These are phyloP conservation scores for Nothocercus julius DNA, from an alignment of 2,113 vertebrate genomes.

Conservation along the genomic window DNA sequence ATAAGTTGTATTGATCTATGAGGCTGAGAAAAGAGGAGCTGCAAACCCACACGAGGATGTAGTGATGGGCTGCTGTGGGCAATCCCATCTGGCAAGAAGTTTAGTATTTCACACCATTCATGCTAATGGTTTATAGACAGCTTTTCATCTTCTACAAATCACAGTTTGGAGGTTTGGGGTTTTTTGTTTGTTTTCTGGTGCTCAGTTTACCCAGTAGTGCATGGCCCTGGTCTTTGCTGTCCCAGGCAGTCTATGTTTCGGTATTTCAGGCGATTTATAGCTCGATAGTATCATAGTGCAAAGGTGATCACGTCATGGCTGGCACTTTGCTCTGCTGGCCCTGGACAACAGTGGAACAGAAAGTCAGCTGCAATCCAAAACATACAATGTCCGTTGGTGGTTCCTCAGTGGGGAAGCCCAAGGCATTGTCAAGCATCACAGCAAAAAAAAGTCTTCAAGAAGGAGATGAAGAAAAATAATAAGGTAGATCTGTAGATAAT, in stretches of 20 bases:
- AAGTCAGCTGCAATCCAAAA: not conserved
- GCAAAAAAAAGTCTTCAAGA: not conserved
- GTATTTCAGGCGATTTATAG: not conserved
- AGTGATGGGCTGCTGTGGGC: not conserved
- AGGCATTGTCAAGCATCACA: not conserved
- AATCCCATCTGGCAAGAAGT: slow-evolving; percentile 7
- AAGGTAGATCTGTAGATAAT: not conserved
- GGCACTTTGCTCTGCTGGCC: not conserved
- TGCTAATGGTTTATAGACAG: not conserved
- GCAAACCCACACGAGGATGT: not conserved
- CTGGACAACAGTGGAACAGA: not conserved
- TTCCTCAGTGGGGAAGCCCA: not conserved
- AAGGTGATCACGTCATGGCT: not conserved
- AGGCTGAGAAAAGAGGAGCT: not conserved
- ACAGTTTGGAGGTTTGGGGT: not conserved
- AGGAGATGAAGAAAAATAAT: not conserved
- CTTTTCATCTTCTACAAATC: not conserved
- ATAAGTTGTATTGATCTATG: not conserved
- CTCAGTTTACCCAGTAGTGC: not conserved
- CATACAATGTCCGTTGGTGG: not conserved
- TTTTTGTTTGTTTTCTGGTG: not conserved
- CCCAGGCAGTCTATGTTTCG: not conserved
- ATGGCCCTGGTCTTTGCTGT: not conserved
- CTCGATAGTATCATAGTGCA: not conserved
- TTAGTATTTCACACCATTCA: not conserved